Conservation (phyloP, 2,797 vertebrate genomes). For the Hypotaenidia philippensis region DNA sequence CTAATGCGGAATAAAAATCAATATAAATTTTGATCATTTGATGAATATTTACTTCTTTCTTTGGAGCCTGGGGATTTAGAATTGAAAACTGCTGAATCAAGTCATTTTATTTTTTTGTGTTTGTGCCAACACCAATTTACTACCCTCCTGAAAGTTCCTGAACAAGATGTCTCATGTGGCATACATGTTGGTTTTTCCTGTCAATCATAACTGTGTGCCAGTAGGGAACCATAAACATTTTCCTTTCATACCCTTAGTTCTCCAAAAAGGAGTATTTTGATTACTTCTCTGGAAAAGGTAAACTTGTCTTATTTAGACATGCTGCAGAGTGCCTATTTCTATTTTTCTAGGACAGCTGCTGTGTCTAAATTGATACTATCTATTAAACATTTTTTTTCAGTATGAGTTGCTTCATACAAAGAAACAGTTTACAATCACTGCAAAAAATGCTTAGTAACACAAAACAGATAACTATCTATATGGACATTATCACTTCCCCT, state of each 20-base stretch:
- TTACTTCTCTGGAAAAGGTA: slow-evolving; percentile 79
- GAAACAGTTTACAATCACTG: slow-evolving; percentile 57
- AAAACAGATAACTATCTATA: slow-evolving; percentile 50
- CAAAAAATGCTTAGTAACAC: slow-evolving; percentile 46
- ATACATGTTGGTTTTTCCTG: slow-evolving; percentile 82
- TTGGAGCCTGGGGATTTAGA: slow-evolving; percentile 79
- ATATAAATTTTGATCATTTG: slow-evolving; percentile 91
- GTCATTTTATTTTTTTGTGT: slow-evolving; percentile 88
- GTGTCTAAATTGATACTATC: slow-evolving; percentile 57
- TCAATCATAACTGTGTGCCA: slow-evolving; percentile 85
- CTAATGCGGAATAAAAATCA: slow-evolving; percentile 89
- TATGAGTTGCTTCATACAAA: slow-evolving; percentile 32
- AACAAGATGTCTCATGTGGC: slow-evolving; percentile 84
- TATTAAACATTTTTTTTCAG: slow-evolving; percentile 72
- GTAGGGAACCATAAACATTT: slow-evolving; percentile 83
- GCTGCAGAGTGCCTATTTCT: slow-evolving; percentile 46
- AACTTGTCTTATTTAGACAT: slow-evolving; percentile 74
- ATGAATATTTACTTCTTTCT: slow-evolving; percentile 89
- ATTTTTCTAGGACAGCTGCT: slow-evolving; percentile 50
- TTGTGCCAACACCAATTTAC: slow-evolving; percentile 88
- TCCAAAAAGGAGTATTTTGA: slow-evolving; percentile 82
- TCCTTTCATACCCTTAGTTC: slow-evolving; percentile 78
- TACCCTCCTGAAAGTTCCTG: slow-evolving; percentile 85
- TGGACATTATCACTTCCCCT: slow-evolving; percentile 12
- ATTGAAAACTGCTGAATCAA: slow-evolving; percentile 89